Base-by-base conservation (phyloP, 2,113 vertebrate species). In the Lophura nycthemera region DNA sequence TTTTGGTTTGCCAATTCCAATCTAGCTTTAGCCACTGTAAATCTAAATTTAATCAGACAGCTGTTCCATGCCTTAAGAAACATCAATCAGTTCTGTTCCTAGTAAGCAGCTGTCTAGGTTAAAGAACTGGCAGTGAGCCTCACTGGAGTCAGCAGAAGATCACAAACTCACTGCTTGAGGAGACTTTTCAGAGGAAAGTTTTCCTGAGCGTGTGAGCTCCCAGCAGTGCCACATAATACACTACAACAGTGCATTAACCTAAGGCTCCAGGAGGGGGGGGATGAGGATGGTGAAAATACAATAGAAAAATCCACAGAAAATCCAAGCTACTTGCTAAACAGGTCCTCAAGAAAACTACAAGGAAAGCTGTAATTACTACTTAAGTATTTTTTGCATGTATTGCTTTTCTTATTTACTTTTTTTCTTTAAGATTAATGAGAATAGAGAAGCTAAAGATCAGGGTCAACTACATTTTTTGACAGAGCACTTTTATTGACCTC, bases 31-130 rank as follows among this genome's bases (percentile, higher is more conserved):
- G 69, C 83, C 3, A 1, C 83, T 4, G 42, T 88, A 91, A 95
- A 83, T 83, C 92, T 91, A 94, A 86, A 95, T 91, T 91, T 95
- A 93, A 93, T 93, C 83, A 90, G 80, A 90, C 92, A 94, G 92
- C 57, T 93, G 86, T 79, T 94, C 77, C 84, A 63, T 22, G 78
- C 43, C 61, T 80, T 65, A 47, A 71, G 38, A 83, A 92, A 86
- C 52, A 93, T 45, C 61, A 52, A 57, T 54, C 83, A 81, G 40
- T 74, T 71, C 65, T 71, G 80, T 25, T 88, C 69, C 65, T 56
- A 60, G 83, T 42, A 38, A 90, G 79, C 83, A 93, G 79, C 72
- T 88, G 64, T 38, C 47, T 45, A 1, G 12, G 10, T 64, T 75
- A 5, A 8, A 74, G 73, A 69, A 75, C 24, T 43, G 61, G 52